Conservation (phyloP, 2,888 invertebrate genomes). For the Cinara cedri region DNA sequence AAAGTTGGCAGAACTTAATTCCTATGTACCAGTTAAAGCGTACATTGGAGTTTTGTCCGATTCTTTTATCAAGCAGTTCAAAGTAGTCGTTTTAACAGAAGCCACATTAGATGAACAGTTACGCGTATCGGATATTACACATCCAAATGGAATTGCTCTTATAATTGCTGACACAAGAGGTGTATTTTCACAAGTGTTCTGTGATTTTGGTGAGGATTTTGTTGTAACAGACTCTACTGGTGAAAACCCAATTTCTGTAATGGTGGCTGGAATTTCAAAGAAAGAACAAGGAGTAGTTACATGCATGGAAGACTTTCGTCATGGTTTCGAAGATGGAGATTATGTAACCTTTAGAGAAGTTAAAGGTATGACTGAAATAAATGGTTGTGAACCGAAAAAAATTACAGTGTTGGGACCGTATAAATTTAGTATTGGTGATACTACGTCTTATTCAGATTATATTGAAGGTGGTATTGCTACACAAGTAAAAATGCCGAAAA, state of each 20-base stretch:
- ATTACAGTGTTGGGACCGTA: conserved; percentile 93
- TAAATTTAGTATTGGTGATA: conserved; percentile 96
- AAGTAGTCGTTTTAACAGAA: conserved; percentile 88
- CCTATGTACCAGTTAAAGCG: conserved; percentile 83
- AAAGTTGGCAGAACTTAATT: conserved; percentile 86
- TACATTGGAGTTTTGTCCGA: conserved; percentile 78
- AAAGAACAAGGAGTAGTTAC: conserved; percentile 89
- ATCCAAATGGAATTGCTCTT: conserved; percentile 79
- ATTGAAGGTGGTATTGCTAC: conserved; percentile 88
- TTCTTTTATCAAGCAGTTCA: conserved; percentile 77
- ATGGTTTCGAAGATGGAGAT: conserved; percentile 96
- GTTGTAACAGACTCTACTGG: conserved; percentile 89
- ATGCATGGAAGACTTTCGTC: conserved; percentile 92
- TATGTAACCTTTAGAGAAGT: conserved; percentile 95
- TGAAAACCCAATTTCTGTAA: conserved; percentile 87
- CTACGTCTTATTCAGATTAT: conserved; percentile 78
- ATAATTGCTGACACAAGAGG: conserved; percentile 90
- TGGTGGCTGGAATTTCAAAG: conserved; percentile 89
- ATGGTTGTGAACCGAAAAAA: conserved; percentile 85
- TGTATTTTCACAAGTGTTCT: conserved; percentile 93
- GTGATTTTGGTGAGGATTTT: conserved; percentile 93
- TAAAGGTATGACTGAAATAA: conserved; percentile 93
- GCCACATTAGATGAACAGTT: conserved; percentile 79
- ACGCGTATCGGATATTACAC: conserved; percentile 81
- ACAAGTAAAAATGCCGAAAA: conserved; percentile 96